Evolutionary conservation across 1,140 invertebrate species (phyloP).

Genomic region (Goniozus legneri): DNA sequence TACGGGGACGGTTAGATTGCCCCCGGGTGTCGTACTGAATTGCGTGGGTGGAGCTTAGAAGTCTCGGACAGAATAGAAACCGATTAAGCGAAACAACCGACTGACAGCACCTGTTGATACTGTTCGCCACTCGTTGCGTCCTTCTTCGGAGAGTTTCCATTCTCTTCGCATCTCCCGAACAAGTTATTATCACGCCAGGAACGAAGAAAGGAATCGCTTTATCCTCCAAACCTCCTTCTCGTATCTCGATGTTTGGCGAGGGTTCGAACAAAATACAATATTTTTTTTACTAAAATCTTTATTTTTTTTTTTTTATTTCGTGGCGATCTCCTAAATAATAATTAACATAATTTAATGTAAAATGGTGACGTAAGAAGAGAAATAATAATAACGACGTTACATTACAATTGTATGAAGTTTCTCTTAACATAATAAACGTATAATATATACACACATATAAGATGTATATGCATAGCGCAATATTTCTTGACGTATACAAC

Average conservation of each 20-base stretch:
- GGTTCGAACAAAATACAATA: not conserved
- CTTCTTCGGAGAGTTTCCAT: too few relatives aligned
- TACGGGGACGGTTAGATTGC: not conserved
- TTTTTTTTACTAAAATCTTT: slow-evolving; percentile 39
- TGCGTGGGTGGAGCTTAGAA: slow-evolving; percentile 24
- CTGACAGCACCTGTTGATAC: slow-evolving; percentile 41
- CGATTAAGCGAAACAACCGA: slow-evolving; percentile 41
- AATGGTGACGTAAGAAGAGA: slow-evolving; percentile 17
- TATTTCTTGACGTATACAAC: too few relatives aligned
- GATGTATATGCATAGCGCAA: not conserved
- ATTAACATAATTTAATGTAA: slow-evolving; percentile 41
- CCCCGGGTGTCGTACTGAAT: not conserved
- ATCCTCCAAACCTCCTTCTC: too few relatives aligned
- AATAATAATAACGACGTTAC: not conserved
- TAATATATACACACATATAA: not conserved
- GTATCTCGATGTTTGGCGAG: too few relatives aligned
- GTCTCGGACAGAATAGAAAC: slow-evolving; percentile 28
- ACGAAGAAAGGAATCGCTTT: too few relatives aligned
- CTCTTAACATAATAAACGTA: too few relatives aligned
- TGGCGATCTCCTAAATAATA: slow-evolving; percentile 42
- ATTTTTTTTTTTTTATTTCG: slow-evolving; percentile 37
- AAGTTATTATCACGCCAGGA: too few relatives aligned
- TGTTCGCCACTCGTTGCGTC: slow-evolving; percentile 8
- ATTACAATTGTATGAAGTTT: not conserved
- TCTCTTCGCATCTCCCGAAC: too few relatives aligned